Evolutionary conservation across 2,888 invertebrate genomes (phyloP).

Genomic region (Leptarthrus brevirostris): DNA sequence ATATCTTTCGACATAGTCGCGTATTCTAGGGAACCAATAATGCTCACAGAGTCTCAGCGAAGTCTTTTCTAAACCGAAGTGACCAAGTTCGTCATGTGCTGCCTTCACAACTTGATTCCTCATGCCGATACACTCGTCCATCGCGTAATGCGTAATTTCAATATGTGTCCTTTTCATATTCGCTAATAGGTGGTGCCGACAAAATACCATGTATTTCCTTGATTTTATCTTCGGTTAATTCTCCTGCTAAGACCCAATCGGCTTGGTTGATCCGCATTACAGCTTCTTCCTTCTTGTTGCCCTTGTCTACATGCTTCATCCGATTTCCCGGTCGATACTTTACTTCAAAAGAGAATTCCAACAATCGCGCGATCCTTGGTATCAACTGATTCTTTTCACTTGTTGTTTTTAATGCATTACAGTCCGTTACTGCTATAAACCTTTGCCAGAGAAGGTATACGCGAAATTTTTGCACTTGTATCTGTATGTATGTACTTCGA

Average conservation of each 20-base stretch:
- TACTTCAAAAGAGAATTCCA: neutral
- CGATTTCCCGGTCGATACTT: constrained; percentile 17
- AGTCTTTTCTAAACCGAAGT: constrained; percentile 16
- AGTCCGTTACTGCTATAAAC: constrained; percentile 10
- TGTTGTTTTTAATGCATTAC: neutral
- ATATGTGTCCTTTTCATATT: neutral
- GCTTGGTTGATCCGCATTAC: constrained; percentile 11
- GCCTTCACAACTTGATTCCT: constrained; percentile 51
- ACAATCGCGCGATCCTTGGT: neutral
- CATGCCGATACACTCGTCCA: constrained; percentile 52
- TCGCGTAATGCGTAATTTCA: neutral
- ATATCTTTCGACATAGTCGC: neutral
- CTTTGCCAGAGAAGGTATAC: too few species aligned
- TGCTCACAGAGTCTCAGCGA: neutral
- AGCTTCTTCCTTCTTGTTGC: constrained; percentile 1
- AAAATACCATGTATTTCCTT: neutral
- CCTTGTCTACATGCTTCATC: constrained; percentile 20
- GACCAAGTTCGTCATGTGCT: constrained; percentile 24
- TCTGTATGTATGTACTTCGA: neutral
- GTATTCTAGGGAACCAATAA: constrained; percentile 8
- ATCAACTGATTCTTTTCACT: neutral
- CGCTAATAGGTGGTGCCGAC: neutral
- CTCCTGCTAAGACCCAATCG: constrained; percentile 36
- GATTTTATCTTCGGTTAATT: neutral
- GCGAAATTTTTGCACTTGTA: neutral